phyloP scores from a whole-genome alignment of 2,888 invertebrate genomes.

The Cylindroiulus punctatus region DNA sequence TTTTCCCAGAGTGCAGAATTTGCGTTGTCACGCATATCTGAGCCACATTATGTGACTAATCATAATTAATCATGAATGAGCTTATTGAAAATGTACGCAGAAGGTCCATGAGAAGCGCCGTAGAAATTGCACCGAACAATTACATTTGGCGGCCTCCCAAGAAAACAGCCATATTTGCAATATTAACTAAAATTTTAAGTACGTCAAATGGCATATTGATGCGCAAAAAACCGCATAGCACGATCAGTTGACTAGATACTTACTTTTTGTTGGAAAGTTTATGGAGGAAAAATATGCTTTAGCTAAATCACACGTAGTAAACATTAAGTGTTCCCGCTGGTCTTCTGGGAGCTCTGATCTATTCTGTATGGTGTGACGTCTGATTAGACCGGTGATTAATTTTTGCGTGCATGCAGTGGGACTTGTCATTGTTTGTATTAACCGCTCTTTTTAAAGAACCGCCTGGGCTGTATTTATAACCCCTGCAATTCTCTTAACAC shows the following conservation, averaged over 20 bases:
- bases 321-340: not conserved
- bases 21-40: conserved; percentile 38
- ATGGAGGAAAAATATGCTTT: not conserved
- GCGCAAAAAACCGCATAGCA: not conserved
- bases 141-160: not conserved
- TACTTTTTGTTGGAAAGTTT: not conserved
- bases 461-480: not conserved
- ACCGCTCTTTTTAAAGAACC: not conserved
- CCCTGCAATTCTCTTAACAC: not conserved
- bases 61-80: conserved; percentile 42
- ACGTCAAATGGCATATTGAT: conserved; percentile 3
- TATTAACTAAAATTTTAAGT: not conserved
- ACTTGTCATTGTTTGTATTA: conserved; percentile 33
- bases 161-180: conserved; percentile 4
- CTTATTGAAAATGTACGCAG: conserved; percentile 26
- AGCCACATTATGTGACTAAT: conserved; percentile 4
- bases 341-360: not conserved
- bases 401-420: not conserved
- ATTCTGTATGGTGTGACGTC: conserved; percentile 5
- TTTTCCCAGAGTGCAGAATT: conserved; percentile 20
- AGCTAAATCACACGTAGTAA: not conserved
- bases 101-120: not conserved
- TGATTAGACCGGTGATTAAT: conserved; percentile 14
- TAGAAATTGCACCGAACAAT: not conserved
- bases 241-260: not conserved